Evolutionary conservation across 2,888 invertebrate genomes (phyloP).

Genomic region (Coenonympha glycerion): DNA sequence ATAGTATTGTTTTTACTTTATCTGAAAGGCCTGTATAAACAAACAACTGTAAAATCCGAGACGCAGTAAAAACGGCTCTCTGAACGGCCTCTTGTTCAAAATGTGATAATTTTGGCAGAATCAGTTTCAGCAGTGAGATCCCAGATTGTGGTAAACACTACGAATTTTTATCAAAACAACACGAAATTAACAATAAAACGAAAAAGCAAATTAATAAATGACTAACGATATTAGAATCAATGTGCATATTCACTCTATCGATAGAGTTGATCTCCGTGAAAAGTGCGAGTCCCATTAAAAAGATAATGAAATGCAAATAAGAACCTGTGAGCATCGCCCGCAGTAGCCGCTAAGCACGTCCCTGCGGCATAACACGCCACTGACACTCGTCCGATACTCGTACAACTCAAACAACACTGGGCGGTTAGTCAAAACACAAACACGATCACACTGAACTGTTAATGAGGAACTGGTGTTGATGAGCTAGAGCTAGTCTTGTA

Average conservation of each 20-base stretch:
- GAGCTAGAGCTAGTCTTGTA: too few species aligned
- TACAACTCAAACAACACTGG: constrained; percentile 58
- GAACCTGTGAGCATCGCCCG: constrained; percentile 75
- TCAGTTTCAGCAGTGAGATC: too few species aligned
- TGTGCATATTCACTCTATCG: neutral
- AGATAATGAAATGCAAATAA: constrained; percentile 51
- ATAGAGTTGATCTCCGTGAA: neutral
- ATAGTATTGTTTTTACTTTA: too few species aligned
- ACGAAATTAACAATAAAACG: neutral
- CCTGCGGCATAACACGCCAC: constrained; percentile 73
- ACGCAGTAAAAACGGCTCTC: too few species aligned
- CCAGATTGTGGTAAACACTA: too few species aligned
- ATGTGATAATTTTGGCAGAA: too few species aligned
- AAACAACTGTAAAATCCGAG: too few species aligned
- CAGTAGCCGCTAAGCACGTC: constrained; percentile 66
- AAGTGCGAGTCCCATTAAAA: constrained; percentile 3
- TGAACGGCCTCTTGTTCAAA: too few species aligned
- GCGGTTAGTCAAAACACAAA: constrained; percentile 68
- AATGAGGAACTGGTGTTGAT: constrained; percentile 69
- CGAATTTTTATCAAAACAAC: constrained; percentile 9
- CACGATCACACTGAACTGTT: constrained; percentile 62
- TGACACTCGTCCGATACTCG: constrained; percentile 73
- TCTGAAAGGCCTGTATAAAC: too few species aligned
- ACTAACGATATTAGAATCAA: neutral
- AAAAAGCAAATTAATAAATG: neutral